Evolutionary conservation across 2,113 vertebrate genomes (phyloP), one percentile per base, ranked within the genome.

Genomic region (Malurus melanocephalus): DNA sequence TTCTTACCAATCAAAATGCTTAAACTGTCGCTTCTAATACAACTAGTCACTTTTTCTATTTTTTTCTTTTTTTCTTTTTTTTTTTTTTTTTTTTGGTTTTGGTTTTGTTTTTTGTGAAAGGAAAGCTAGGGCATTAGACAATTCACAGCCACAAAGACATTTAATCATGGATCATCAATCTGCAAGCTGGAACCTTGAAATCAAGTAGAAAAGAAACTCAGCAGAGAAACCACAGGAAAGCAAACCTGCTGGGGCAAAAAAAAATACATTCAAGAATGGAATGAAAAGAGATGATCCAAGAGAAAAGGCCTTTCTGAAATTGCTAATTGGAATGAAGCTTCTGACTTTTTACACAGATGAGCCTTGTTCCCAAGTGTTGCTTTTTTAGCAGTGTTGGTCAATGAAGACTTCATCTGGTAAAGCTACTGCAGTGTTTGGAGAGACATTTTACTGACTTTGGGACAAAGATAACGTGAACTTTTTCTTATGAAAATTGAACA

Each of bases 401-500:
- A 27, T 11, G 22, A 69, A 77, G 76, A 77, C 16, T 57, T 60
- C 40, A 40, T 18, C 32, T 49, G 40, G 28, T 21, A 51, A 83
- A 78, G 23, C 18, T 40, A 46, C 33, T 52, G 30, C 43, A 48
- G 24, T 16, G 45, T 59, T 87, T 48, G 42, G 15, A 38, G 67
- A 71, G 13, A 74, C 66, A 26, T 18, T 62, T 26, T 66, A 53
- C 69, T 68, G 53, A 85, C 38, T 49, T 75, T 0, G 13, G 51
- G 26, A 48, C 42, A 77, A 85, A 77, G 1, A 2, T 26, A 60
- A 60, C 11, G 32, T 3, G 26, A 55, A 67, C 24, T 13, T 71
- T 49, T 81, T 49, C 53, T 62, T 60, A 33, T 61, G 61, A 83
- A 92, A 77, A 49, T 27, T 69, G 43, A 77, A 91, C 46, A 88